Percentiles rank a stretch among this genome's conserved stretches.
Conservation (phyloP, 2,888 invertebrate genomes). For the Diabrotica balteata region DNA sequence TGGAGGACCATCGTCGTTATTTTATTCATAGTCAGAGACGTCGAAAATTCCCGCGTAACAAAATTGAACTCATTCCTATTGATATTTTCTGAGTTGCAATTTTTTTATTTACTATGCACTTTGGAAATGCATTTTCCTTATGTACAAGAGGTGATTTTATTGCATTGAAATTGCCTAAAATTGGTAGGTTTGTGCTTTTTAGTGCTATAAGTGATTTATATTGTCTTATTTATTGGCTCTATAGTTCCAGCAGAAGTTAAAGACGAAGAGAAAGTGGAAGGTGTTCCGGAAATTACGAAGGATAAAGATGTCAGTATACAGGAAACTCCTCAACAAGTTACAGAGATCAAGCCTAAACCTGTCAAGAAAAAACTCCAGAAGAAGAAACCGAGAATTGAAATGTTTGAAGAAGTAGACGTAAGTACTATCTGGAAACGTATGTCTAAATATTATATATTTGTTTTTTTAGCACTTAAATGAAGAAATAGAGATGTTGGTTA, state of each 20-base stretch:
- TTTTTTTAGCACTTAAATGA: slow-evolving; percentile 75
- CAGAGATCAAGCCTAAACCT: slow-evolving; percentile 33
- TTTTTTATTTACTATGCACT: no score
- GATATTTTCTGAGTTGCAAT: no score
- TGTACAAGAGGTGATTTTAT: no score
- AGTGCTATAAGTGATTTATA: no score
- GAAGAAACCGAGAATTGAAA: slow-evolving; percentile 60
- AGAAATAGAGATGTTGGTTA: slow-evolving; percentile 81
- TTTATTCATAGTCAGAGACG: no score
- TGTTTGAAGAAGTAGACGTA: slow-evolving; percentile 72
- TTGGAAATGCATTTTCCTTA: no score
- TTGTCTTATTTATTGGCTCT: background rate
- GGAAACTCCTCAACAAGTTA: no score
- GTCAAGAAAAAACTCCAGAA: slow-evolving; percentile 46
- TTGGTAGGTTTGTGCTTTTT: no score
- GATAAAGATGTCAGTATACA: slow-evolving; percentile 20
- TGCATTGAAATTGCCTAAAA: no score
- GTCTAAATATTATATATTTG: slow-evolving; percentile 1
- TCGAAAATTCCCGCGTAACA: no score
- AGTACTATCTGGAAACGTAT: slow-evolving; percentile 40
- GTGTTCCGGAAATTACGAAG: slow-evolving; percentile 12
- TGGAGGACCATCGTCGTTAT: no score
- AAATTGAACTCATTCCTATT: no score
- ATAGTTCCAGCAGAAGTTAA: slow-evolving; percentile 15
- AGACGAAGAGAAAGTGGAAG: slow-evolving; percentile 36